Conservation (phyloP, 2,797 vertebrate species). For the Tapera naevia region DNA sequence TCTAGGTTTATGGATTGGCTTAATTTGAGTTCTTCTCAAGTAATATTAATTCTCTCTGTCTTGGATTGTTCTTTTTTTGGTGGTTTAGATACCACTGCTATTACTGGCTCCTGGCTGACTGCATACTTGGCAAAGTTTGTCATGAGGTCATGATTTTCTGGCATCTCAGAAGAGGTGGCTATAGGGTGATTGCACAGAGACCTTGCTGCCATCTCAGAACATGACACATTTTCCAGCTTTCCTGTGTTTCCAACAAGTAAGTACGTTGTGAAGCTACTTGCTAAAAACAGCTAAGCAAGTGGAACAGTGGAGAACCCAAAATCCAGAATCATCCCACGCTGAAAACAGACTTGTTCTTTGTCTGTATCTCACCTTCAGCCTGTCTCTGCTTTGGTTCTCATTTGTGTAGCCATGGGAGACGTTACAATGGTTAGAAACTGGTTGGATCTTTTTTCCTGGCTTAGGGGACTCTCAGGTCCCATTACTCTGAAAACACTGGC, state of each 20-base stretch:
- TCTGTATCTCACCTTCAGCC: neutral
- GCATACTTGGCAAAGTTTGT: slow-evolving; percentile 33
- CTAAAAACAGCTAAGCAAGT: neutral
- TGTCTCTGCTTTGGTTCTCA: neutral
- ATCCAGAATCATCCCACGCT: neutral
- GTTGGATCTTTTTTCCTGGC: neutral
- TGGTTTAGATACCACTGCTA: slow-evolving; percentile 39
- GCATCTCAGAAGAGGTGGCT: neutral
- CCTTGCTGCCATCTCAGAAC: neutral
- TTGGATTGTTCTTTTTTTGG: slow-evolving; percentile 19
- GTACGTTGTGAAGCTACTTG: neutral
- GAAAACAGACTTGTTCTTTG: neutral
- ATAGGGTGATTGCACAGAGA: neutral
- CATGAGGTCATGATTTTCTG: neutral
- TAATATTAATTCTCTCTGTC: slow-evolving; percentile 3
- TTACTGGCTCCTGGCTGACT: slow-evolving; percentile 55
- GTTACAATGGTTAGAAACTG: neutral
- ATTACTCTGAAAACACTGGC: neutral
- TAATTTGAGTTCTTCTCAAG: slow-evolving; percentile 34
- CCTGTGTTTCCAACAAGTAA: neutral
- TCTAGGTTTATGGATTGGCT: slow-evolving; percentile 42
- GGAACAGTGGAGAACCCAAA: neutral
- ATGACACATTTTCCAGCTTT: neutral
- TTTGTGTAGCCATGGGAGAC: neutral
- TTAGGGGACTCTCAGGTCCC: neutral